A percentile compares a stretch with the other conserved stretches of the same genome.
phyloP scores from a whole-genome alignment of 2,113 vertebrate genomes.

The Odocoileus virginianus region DNA sequence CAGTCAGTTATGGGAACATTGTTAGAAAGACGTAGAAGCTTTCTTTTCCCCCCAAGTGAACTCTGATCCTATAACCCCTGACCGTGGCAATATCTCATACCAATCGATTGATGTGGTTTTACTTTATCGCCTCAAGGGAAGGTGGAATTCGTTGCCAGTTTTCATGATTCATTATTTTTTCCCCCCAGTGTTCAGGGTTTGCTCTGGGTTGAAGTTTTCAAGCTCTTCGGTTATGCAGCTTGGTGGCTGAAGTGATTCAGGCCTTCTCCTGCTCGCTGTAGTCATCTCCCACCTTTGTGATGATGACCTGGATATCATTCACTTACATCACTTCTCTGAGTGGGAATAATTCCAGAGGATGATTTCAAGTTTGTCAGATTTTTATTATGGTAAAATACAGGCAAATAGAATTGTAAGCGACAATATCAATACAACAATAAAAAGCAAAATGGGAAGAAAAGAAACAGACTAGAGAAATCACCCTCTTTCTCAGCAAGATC shows the following conservation, averaged over 20 bases:
- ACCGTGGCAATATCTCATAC: neutral
- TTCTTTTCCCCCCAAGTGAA: neutral
- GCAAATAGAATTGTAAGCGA: neutral
- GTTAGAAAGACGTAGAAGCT: neutral
- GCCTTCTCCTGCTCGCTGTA: neutral
- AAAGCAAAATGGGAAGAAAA: neutral
- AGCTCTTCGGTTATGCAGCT: rapidly evolving
- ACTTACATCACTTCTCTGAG: neutral
- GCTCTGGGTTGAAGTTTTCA: neutral
- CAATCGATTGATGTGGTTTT: neutral
- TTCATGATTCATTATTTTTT: neutral
- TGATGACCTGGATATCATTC: neutral
- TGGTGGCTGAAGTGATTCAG: neutral
- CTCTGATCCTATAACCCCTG: neutral
- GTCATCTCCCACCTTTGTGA: too few species aligned
- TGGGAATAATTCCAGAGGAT: neutral
- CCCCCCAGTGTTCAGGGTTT: neutral
- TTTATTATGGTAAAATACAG: neutral
- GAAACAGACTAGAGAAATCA: neutral
- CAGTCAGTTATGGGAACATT: slow-evolving; percentile 15
- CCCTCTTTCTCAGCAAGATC: neutral
- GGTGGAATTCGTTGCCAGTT: neutral
- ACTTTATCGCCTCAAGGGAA: neutral
- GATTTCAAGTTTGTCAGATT: neutral
- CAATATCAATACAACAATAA: neutral